These are phyloP conservation scores for Orthonevra nobilis DNA, from an alignment of 2,888 invertebrate species.

Conservation along the genomic window DNA sequence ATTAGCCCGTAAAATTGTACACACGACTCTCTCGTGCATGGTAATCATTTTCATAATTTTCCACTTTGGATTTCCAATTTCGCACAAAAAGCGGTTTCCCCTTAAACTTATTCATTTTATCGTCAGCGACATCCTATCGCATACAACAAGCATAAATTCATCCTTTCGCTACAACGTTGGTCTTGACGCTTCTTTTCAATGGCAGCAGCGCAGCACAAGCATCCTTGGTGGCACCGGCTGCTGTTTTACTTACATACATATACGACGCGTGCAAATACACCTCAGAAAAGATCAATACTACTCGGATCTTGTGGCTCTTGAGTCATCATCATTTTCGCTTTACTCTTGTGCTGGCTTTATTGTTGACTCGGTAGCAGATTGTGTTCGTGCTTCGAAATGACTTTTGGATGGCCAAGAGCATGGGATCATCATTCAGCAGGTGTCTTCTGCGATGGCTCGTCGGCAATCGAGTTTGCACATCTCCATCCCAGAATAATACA, in stretches of 20 bases:
- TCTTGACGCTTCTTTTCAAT: slow-evolving; percentile 17
- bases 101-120: slow-evolving; percentile 45
- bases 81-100: slow-evolving; percentile 5
- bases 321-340: slow-evolving; percentile 46
- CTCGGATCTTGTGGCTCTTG: too few species aligned
- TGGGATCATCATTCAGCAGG: too few species aligned
- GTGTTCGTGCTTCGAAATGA: too few species aligned
- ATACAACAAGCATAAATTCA: slow-evolving; percentile 37
- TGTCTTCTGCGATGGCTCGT: slow-evolving; percentile 33
- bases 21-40: slow-evolving; percentile 21
- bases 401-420: slow-evolving; percentile 13
- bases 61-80: slow-evolving; percentile 26
- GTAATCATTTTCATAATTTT: slow-evolving; percentile 44
- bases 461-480: slow-evolving; percentile 40
- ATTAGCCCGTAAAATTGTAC: slow-evolving; percentile 38
- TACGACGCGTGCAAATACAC: background rate
- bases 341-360: slow-evolving; percentile 25
- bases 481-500: slow-evolving; percentile 4
- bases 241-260: background rate
- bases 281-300: too few species aligned
- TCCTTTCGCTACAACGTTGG: slow-evolving; percentile 36
- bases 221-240: slow-evolving; percentile 29
- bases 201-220: too few species aligned
- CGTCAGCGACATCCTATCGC: slow-evolving; percentile 35
- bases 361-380: slow-evolving; percentile 30